Evolutionary conservation across 2,113 vertebrate species (phyloP).

Genomic region (Bufo gargarizans): DNA sequence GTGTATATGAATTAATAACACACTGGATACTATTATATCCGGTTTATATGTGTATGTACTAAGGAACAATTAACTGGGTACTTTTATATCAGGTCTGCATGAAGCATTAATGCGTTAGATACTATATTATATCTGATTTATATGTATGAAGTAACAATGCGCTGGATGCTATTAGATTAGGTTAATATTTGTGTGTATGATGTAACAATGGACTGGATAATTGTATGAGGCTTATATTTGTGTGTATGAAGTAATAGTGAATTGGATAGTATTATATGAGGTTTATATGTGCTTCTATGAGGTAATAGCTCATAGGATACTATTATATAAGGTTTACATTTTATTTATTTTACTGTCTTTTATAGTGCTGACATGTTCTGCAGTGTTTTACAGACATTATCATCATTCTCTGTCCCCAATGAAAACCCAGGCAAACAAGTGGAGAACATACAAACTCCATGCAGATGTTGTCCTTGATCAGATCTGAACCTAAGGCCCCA

Average conservation of each 20-base stretch:
- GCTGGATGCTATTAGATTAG: background rate
- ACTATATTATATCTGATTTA: background rate
- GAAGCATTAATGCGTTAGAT: background rate
- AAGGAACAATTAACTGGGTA: background rate
- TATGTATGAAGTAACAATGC: background rate
- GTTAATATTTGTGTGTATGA: background rate
- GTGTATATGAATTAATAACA: background rate
- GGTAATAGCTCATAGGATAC: too few relatives aligned
- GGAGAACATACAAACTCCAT: too few relatives aligned
- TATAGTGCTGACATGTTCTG: too few relatives aligned
- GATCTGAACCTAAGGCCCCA: too few relatives aligned
- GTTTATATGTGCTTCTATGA: background rate
- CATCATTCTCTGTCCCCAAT: too few relatives aligned
- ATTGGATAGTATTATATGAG: background rate
- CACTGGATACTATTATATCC: background rate
- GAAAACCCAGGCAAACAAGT: too few relatives aligned
- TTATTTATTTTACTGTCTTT: too few relatives aligned
- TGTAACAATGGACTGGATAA: background rate
- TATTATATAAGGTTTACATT: background rate
- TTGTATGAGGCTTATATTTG: background rate
- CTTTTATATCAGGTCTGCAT: background rate
- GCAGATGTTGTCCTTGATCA: too few relatives aligned
- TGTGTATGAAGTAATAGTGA: background rate
- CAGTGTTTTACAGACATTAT: too few relatives aligned
- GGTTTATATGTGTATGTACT: background rate